Base-by-base conservation (phyloP, 2,113 vertebrate genomes). In the Hyperoodon ampullatus region DNA sequence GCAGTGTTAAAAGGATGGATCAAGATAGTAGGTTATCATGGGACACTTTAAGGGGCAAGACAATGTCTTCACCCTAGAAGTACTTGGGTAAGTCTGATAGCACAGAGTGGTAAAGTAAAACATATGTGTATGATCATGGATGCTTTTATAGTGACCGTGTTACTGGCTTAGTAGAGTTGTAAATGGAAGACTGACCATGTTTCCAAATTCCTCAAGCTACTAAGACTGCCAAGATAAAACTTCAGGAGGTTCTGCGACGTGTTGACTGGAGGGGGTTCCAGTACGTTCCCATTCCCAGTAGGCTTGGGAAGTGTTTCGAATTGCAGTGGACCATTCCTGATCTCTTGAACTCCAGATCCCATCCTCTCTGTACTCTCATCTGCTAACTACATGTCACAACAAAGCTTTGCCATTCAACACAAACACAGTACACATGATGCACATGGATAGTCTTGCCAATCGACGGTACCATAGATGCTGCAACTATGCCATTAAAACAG, bases 351-450 rank as follows among this genome's bases (percentile, higher is more conserved):
- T 93, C 89, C 94, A 72, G 50, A 71, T 63, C 50, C 15, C 70
- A 81, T 58, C 15, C 96, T 96, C 93, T 97, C 94, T 63, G 94
- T 70, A 5, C 24, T 47, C 19, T 55, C 77, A 93, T 90, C 97
- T 42, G 58, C 97, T 98, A 30, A 75, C 94, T 97, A 90, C 33
- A 14, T 81, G 94, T 97, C 93, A 85, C 87, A 81, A 96, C 96
- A 98, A 93, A 98, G 90, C 97, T 98, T 97, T 97, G 96, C 97
- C 98, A 98, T 86, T 97, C 97, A 97, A 95, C 98, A 99, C 98
- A 97, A 97, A 99, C 98, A 98, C 96, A 97, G 97, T 98, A 97
- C 97, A 98, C 96, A 95, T 50, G 98, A 99, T 98, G 98, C 97
- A 98, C 97, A 98, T 95, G 97, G 87, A 98, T 97, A 97, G 96